Evolutionary conservation across 2,888 invertebrate genomes (phyloP).

Genomic region (Dasysyrphus albostriatus): DNA sequence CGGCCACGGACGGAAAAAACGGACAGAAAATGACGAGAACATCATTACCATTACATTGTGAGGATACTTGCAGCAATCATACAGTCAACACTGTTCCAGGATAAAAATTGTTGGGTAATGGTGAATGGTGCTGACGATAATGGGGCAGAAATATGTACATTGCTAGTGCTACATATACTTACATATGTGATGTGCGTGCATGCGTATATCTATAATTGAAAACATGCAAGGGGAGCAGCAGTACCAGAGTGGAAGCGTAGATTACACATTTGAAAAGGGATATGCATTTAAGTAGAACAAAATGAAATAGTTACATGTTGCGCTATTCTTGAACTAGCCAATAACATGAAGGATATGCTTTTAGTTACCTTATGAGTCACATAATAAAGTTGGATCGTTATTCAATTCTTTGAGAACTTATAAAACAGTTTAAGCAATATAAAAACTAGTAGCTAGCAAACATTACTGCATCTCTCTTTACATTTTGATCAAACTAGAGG

Average conservation of each 20-base stretch:
- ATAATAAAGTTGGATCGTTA: too few relatives aligned
- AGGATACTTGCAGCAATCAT: constrained; percentile 61
- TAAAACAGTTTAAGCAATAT: too few relatives aligned
- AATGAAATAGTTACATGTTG: too few relatives aligned
- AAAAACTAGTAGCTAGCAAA: too few relatives aligned
- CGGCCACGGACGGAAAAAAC: constrained; percentile 6
- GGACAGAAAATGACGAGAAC: constrained; percentile 18
- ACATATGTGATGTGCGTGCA: constrained; percentile 58
- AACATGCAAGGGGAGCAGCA: constrained; percentile 58
- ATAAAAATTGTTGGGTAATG: constrained; percentile 57
- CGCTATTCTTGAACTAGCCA: too few relatives aligned
- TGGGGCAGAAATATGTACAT: constrained; percentile 65
- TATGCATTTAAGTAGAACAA: too few relatives aligned
- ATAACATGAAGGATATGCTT: too few relatives aligned
- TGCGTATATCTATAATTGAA: constrained; percentile 70
- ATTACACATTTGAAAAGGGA: not conserved
- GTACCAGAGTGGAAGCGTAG: not conserved
- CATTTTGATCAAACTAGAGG: too few relatives aligned
- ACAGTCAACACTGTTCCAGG: constrained; percentile 49
- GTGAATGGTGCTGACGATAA: constrained; percentile 69
- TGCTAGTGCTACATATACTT: not conserved
- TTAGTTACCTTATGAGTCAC: too few relatives aligned
- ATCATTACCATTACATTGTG: constrained; percentile 68
- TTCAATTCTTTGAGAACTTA: too few relatives aligned
- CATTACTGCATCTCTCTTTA: too few relatives aligned